phyloP scores from a whole-genome alignment of 2,888 invertebrate species.

The Pristionchus exspectatus region DNA sequence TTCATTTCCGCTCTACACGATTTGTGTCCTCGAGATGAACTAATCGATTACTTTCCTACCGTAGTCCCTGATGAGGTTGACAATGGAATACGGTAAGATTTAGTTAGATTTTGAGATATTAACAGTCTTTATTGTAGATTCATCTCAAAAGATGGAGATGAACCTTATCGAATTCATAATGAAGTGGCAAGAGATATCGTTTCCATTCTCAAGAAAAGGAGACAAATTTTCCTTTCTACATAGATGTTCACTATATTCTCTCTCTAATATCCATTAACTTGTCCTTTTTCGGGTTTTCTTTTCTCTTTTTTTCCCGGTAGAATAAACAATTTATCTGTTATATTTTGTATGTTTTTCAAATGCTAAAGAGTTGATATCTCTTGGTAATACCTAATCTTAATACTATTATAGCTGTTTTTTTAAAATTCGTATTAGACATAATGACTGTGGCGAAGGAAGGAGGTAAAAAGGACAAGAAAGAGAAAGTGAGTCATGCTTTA shows the following conservation, averaged over 20 bases:
- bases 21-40: slow-evolving; percentile 68
- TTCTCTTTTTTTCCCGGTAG: neutral
- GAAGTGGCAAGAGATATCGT: slow-evolving; percentile 57
- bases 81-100: slow-evolving; percentile 54
- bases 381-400: neutral
- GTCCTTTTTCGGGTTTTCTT: neutral
- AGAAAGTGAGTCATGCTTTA: slow-evolving; percentile 23
- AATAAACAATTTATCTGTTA: neutral
- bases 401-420: neutral
- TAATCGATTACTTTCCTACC: slow-evolving; percentile 68
- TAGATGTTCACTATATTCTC: neutral
- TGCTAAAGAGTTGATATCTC: neutral
- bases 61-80: slow-evolving; percentile 48
- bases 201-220: slow-evolving; percentile 45
- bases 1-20: slow-evolving; percentile 64
- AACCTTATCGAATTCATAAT: slow-evolving; percentile 66
- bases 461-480: slow-evolving; percentile 9
- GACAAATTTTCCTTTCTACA: neutral
- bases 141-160: slow-evolving; percentile 69
- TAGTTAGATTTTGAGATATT: neutral
- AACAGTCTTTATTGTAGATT: slow-evolving; percentile 54
- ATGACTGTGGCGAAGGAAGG: slow-evolving; percentile 3
- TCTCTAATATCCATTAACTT: neutral
- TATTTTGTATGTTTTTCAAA: neutral
- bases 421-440: neutral